These are phyloP conservation scores for Enteromius mattozi DNA, from an alignment of 2,797 vertebrate species.

Conservation along the genomic window DNA sequence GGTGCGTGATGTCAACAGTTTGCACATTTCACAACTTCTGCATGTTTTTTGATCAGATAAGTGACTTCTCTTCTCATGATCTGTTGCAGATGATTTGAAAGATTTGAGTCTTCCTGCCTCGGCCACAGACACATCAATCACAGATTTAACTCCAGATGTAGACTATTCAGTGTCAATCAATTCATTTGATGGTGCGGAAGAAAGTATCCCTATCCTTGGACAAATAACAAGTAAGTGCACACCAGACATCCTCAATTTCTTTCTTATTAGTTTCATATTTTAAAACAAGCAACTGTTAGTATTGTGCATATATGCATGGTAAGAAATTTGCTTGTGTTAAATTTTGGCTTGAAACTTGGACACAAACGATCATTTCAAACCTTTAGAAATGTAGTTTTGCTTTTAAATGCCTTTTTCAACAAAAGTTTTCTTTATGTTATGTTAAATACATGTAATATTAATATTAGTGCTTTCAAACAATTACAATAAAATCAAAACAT, in stretches of 20 bases:
- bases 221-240: constrained; percentile 94
- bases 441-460: not conserved
- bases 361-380: no score
- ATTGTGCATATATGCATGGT: not conserved
- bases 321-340: not conserved
- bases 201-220: constrained; percentile 95
- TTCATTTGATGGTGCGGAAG: constrained; percentile 86
- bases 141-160: constrained; percentile 86
- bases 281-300: not conserved
- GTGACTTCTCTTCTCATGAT: constrained; percentile 9
- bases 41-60: not conserved
- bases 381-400: not conserved
- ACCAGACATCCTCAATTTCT: not conserved
- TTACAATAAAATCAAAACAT: no score
- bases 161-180: constrained; percentile 92
- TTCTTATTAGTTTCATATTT: constrained; percentile 50
- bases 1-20: constrained; percentile 78
- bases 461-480: no score
- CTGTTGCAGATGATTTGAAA: constrained; percentile 85
- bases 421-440: no score
- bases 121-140: constrained; percentile 86
- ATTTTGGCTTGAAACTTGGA: not conserved
- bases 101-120: constrained; percentile 87
- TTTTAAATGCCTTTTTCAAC: not conserved
- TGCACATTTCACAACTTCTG: not conserved